Evolutionary conservation across 2,888 invertebrate genomes (phyloP).

Genomic region (Lottia gigantea): DNA sequence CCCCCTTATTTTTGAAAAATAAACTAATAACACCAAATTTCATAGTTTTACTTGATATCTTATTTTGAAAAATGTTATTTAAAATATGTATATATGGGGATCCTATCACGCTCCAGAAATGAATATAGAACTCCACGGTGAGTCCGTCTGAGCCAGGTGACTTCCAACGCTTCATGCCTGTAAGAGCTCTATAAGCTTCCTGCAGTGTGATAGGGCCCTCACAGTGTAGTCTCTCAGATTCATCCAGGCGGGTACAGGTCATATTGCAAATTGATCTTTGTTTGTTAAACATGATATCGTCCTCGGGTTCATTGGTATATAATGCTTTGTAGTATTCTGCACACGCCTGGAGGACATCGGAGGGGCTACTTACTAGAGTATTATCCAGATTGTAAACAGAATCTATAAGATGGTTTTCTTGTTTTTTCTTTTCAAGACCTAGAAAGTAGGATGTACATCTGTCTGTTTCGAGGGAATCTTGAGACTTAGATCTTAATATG

Average conservation of each 20-base stretch:
- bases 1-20: background rate
- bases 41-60: background rate
- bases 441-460: constrained; percentile 2
- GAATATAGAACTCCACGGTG: background rate
- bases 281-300: background rate
- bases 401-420: background rate
- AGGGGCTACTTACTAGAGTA: background rate
- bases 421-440: background rate
- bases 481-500: background rate
- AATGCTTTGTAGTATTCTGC: background rate
- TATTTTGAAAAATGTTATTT: background rate
- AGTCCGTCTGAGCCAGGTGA: background rate
- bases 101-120: background rate
- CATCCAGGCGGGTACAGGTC: background rate
- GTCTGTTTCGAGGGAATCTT: background rate
- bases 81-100: background rate
- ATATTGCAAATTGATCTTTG: background rate
- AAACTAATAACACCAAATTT: background rate
- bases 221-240: background rate
- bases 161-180: background rate
- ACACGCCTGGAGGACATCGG: background rate
- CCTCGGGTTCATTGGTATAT: background rate
- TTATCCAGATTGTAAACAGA: background rate
- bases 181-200: background rate
- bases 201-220: background rate